Conservation (phyloP, 2,113 vertebrate species). For the Sinocyclocheilus maitianheensis region DNA sequence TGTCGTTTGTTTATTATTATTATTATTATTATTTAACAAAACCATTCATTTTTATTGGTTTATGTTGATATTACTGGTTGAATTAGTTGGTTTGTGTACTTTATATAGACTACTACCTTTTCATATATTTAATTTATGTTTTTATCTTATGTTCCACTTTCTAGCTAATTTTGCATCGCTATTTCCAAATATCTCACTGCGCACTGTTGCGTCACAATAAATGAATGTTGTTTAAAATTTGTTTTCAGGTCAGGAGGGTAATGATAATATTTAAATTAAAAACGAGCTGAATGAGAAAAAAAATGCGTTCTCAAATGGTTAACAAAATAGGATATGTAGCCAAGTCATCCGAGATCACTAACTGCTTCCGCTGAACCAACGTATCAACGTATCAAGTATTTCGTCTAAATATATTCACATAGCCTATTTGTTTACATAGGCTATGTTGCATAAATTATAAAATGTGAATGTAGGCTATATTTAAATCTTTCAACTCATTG, state of each 20-base stretch:
- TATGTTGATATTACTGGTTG: not conserved
- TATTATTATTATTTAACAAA: not conserved
- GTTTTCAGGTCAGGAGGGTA: not conserved
- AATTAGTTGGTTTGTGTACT: not conserved
- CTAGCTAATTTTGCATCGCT: not conserved
- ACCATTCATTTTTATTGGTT: not conserved
- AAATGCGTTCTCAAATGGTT: not conserved
- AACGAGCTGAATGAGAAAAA: not conserved
- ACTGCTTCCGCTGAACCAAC: not conserved
- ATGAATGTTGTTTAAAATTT: not conserved
- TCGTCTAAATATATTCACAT: not conserved
- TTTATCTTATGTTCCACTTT: not conserved
- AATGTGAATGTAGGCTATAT: not conserved
- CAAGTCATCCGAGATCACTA: no score
- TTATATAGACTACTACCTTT: not conserved
- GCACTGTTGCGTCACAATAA: not conserved
- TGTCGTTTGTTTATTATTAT: conserved; percentile 4
- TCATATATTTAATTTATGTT: not conserved
- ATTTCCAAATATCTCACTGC: not conserved
- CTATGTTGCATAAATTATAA: not conserved
- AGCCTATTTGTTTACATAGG: not conserved
- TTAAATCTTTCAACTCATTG: not conserved
- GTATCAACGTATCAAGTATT: not conserved
- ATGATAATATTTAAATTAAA: not conserved
- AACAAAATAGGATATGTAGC: not conserved